phyloP scores from a whole-genome alignment of 30 jellyfish, hydroid and myxozoan genomes.

The Aurelia coerulea region DNA sequence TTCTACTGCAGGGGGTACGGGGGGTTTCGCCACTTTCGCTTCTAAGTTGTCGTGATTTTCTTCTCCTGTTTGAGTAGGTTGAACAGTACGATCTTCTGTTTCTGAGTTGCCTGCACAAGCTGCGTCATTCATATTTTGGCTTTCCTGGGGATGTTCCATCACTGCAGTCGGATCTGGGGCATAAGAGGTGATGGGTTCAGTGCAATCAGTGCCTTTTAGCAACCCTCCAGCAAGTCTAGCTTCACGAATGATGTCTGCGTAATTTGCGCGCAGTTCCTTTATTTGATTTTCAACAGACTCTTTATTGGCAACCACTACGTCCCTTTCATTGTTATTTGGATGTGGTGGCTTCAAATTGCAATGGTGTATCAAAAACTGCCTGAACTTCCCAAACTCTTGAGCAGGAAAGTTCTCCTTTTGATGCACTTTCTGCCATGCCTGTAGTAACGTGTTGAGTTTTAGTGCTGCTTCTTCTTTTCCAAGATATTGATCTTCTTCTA shows the following conservation, averaged over 20 bases:
- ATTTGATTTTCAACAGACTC: background rate
- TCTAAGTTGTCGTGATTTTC: too few species aligned
- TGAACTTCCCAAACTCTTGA: background rate
- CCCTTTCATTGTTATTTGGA: background rate
- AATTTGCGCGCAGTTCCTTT: background rate
- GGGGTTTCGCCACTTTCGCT: too few species aligned
- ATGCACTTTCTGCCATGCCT: background rate
- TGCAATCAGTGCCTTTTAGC: too few species aligned
- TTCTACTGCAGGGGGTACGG: too few species aligned
- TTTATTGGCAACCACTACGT: background rate
- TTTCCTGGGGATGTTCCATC: too few species aligned
- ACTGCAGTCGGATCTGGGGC: too few species aligned
- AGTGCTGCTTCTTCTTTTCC: background rate
- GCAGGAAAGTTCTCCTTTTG: background rate
- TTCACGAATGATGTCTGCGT: background rate
- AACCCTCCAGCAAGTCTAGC: too few species aligned
- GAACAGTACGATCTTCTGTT: too few species aligned
- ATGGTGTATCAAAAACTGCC: background rate
- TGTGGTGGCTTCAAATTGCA: background rate
- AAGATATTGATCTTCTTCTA: background rate
- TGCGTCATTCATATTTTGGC: too few species aligned
- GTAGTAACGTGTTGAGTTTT: background rate
- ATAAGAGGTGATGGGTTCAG: too few species aligned
- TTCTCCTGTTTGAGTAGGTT: too few species aligned
- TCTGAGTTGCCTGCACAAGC: too few species aligned